Evolutionary conservation across 2,113 vertebrate species (phyloP).

Genomic region (Crotalus tigris): DNA sequence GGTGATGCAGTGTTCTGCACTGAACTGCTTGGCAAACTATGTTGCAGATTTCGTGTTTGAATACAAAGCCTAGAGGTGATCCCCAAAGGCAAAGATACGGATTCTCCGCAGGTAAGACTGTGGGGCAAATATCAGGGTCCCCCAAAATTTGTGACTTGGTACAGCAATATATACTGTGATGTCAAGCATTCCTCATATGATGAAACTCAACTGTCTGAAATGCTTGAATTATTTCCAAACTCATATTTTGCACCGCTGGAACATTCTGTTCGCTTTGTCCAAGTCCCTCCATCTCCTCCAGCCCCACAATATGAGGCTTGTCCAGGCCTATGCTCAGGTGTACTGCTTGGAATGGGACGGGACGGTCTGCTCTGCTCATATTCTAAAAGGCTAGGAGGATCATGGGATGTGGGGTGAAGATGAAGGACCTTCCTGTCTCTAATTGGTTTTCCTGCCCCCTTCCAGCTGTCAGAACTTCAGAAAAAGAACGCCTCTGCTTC

Average conservation of each 20-base stretch:
- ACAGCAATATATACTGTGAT: background rate
- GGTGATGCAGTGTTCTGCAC: background rate
- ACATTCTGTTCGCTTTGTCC: background rate
- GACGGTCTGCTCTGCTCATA: background rate
- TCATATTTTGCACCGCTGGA: background rate
- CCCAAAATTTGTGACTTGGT: background rate
- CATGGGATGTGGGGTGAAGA: background rate
- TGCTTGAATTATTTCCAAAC: background rate
- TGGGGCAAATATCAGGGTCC: background rate
- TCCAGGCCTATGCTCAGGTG: background rate
- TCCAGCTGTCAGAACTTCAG: background rate
- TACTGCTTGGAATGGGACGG: background rate
- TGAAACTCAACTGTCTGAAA: background rate
- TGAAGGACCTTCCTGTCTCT: background rate
- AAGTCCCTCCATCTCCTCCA: too few species aligned
- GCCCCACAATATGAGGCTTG: background rate
- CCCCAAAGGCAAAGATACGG: background rate
- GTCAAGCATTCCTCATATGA: background rate
- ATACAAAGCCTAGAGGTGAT: background rate
- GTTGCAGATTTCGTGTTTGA: background rate
- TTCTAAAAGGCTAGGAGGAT: background rate
- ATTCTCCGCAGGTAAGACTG: background rate
- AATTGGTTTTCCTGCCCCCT: background rate
- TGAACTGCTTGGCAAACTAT: background rate
- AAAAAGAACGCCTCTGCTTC: background rate